Base-by-base conservation (phyloP, 1,140 invertebrate genomes). In the Megalonaias nervosa region DNA sequence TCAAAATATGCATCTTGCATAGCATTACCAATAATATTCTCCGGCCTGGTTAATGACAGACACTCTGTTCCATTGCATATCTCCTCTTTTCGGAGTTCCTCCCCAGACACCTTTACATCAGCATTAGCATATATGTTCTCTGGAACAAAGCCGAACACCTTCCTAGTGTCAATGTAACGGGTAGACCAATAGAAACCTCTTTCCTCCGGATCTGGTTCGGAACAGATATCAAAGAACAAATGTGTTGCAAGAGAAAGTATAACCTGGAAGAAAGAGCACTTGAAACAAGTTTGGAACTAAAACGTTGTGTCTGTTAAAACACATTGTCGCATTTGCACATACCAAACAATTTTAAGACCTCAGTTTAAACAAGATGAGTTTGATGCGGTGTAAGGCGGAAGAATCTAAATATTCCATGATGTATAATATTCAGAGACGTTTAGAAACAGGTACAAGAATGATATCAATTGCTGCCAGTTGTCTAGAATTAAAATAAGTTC, bases 151-250 rank as follows among this genome's bases (percentile, higher is more conserved):
- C 70, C 70, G 68, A 84, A 84, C 31, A 79, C 74, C 60, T 83
- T 85, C n/a, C 76, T 70, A 0, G 83, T 82, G 68, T 86, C 81
- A 15, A 75, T 86, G 75, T 81, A 80, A 9, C 86, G 70, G 1
- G 86, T 79, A 3, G 82, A 85, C 86, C 85, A 88, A 67, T 85
- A 83, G 31, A 83, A 78, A n/a, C 86, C 86, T n/a, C 83, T 70
- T 66, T 89, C 87, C 38, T 85, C 82, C 3, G 87, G 87, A 64
- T 85, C 82, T 0, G 86, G 84, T 69, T 89, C 87, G 26, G 87
- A 79, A 15, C 86, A 82, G 58, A 86, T 84, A 79, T 88, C 87
- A 60, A 89, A 83, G 74, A 85, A 89, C 48, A 85, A 67, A 73
- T 87, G 84, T 2, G 86, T 89, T 3, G 83, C 87, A 48, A 80